Conservation (phyloP, 2,113 vertebrate genomes). For the Philantomba maxwellii region DNA sequence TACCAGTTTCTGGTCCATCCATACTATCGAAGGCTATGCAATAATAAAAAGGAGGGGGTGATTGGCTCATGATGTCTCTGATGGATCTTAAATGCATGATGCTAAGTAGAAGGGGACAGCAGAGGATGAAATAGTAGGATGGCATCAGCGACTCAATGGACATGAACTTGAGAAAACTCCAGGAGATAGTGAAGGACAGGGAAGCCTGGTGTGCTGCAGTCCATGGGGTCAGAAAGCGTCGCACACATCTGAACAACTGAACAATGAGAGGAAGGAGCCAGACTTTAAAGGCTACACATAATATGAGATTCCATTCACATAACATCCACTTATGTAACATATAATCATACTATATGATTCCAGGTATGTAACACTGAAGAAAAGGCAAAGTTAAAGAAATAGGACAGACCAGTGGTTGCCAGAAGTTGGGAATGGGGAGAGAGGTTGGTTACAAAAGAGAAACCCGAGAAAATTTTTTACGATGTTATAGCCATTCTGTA, state of each 20-base stretch:
- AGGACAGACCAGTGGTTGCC: background rate
- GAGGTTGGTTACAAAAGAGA: no score
- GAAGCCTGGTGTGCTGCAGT: background rate
- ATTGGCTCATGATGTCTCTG: fast-evolving
- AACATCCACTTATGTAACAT: background rate
- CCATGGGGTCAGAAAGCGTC: background rate
- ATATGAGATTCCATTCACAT: background rate
- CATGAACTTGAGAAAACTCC: background rate
- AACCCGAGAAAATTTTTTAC: background rate
- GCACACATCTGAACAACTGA: background rate
- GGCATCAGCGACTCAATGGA: background rate
- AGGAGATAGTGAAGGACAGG: background rate
- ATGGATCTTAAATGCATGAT: background rate
- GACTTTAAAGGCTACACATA: background rate
- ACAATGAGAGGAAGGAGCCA: background rate
- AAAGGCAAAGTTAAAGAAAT: background rate
- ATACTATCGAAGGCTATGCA: background rate
- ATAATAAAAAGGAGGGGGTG: background rate
- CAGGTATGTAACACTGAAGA: background rate
- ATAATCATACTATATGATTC: no score
- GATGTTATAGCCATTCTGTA: background rate
- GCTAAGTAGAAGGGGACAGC: background rate
- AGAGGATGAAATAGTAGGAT: background rate
- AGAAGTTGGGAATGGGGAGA: background rate
- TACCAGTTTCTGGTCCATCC: background rate